Conservation (phyloP, 1,140 invertebrate genomes). For the Aphaenogaster rudis region DNA sequence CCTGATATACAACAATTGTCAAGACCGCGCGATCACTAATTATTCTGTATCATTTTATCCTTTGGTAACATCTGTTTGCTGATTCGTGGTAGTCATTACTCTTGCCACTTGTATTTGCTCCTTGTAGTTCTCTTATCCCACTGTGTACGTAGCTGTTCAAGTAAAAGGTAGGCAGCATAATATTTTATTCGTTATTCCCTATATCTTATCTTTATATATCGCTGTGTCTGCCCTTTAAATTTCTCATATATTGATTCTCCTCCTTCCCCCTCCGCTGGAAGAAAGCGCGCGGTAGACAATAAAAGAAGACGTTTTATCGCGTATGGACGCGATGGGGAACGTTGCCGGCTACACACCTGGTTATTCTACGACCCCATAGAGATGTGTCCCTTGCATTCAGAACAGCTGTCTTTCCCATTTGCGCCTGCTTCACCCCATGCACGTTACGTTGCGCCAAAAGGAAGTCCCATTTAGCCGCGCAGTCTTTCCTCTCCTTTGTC, state of each 20-base stretch:
- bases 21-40: not conserved
- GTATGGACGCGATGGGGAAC: slow-evolving; percentile 1
- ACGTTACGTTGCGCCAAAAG: slow-evolving; percentile 27
- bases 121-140: not conserved
- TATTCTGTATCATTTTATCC: not conserved
- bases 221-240: slow-evolving; percentile 58
- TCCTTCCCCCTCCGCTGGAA: not conserved
- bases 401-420: slow-evolving; percentile 78
- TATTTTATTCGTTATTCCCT: slow-evolving; percentile 21
- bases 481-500: slow-evolving; percentile 11
- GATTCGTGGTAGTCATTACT: not conserved
- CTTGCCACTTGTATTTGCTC: not conserved
- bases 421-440: slow-evolving; percentile 43
- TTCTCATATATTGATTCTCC: slow-evolving; percentile 48
- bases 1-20: not conserved
- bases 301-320: slow-evolving; percentile 41
- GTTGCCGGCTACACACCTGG: slow-evolving; percentile 78
- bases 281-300: not conserved
- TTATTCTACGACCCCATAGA: slow-evolving; percentile 77
- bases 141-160: not conserved
- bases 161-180: not conserved
- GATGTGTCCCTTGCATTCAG: slow-evolving; percentile 75
- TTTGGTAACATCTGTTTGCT: not conserved
- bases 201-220: slow-evolving; percentile 26
- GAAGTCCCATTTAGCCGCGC: slow-evolving; percentile 18